Conservation (phyloP, 2,797 vertebrate genomes). For the Pantherophis vulpinus region DNA sequence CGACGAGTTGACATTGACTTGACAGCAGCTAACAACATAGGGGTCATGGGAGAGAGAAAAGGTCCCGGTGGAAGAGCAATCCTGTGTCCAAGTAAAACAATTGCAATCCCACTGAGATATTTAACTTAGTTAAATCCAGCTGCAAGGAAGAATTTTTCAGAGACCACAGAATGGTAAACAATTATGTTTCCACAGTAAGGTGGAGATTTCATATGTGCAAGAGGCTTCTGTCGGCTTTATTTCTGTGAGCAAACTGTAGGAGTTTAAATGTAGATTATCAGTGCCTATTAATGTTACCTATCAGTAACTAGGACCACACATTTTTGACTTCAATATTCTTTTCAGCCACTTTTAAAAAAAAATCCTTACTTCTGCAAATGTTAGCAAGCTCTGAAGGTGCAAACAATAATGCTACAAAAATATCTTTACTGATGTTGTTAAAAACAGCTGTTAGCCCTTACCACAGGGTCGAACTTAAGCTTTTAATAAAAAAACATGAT, state of each 20-base stretch:
- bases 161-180: not conserved
- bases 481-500: not conserved
- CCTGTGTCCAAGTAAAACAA: not conserved
- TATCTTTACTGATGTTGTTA: not conserved
- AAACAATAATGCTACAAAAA: not conserved
- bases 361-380: not conserved
- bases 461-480: not conserved
- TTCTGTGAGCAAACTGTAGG: not conserved
- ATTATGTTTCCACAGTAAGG: not conserved
- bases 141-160: not conserved
- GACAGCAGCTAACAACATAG: not conserved
- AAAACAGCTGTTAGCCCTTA: not conserved
- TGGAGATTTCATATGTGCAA: not conserved
- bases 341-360: not conserved
- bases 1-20: not conserved
- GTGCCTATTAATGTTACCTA: not conserved
- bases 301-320: not conserved
- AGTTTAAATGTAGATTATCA: not conserved
- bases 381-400: not conserved
- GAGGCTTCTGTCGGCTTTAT: not conserved
- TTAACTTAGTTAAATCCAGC: not conserved
- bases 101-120: not conserved
- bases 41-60: not conserved
- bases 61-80: not conserved
- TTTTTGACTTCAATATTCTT: not conserved